Base-by-base conservation (phyloP, 2,888 invertebrate genomes). In the Acanthopleura granulata region DNA sequence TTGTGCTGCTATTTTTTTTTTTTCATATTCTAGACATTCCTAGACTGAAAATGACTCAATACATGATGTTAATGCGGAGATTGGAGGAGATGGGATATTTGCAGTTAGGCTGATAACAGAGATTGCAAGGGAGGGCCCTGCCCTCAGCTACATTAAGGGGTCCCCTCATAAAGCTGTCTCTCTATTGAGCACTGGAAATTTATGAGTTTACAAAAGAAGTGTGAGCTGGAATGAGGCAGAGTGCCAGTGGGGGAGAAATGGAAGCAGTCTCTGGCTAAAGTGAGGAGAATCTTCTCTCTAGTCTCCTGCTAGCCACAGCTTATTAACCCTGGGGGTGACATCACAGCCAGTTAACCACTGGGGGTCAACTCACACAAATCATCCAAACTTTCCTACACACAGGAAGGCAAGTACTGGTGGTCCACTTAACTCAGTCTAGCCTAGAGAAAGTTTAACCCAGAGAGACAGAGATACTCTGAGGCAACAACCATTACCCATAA, bases 291-390 rank as follows among this genome's bases (percentile, higher is more conserved):
- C 40, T 40, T 9, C 40, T 40, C 40, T 40, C 40, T 40, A 40
- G 40, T 40, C 18, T 57, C 57, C 57, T 57, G 57, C 57, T n/a
- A 22, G 57, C 57, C 22, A n/a, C 18, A 57, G 22, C 57, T 22
- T n/a, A 57, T 57, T 57, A 57, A 57, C 57, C 57, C 57, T 57
- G 12, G 12, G 57, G 57, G 22, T 57, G 57, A 57, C 57, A 57
- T 57, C 57, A 57, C 57, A 57, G 57, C n/a, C 57, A n/a, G 22
- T 57, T 57, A 57, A 57, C 57, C 57, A 57, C 22, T 18, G 57
- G 57, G 57, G 57, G 57, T 57, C 57, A 57, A n/a, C 57, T n/a
- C n/a, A 57, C 57, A 57, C 57, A 57, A 57, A 57, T 57, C 57
- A 57, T 22, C 57, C 57, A 57, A 40, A 40, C 40, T 40, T 40